Conservation (phyloP, 1,140 invertebrate genomes). For the Cyclina sinensis region DNA sequence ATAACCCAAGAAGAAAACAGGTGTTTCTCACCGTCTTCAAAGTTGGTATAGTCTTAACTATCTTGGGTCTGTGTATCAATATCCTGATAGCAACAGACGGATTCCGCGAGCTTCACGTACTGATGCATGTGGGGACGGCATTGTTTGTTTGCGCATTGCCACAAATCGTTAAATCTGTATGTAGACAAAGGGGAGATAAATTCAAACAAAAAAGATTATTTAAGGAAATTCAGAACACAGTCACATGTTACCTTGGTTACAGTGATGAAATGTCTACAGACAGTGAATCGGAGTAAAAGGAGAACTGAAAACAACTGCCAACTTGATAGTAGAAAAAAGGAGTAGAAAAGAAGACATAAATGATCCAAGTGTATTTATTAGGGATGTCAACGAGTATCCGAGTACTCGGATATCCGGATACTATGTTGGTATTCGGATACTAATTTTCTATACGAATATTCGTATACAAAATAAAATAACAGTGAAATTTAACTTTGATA, state of each 20-base stretch:
- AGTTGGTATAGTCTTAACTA: constrained; percentile 8
- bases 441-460: too few relatives aligned
- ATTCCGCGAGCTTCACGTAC: constrained; percentile 37
- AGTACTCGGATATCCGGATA: too few relatives aligned
- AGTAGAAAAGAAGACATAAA: too few relatives aligned
- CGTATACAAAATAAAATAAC: too few relatives aligned
- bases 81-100: constrained; percentile 27
- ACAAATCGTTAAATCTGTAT: constrained; percentile 33
- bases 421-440: too few relatives aligned
- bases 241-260: constrained; percentile 9
- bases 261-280: not conserved
- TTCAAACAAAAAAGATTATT: not conserved
- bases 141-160: constrained; percentile 53
- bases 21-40: constrained; percentile 29
- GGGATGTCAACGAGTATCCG: too few relatives aligned
- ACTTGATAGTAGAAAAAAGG: too few relatives aligned
- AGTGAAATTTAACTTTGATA: too few relatives aligned
- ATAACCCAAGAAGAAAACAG: constrained; percentile 27
- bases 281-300: too few relatives aligned
- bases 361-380: too few relatives aligned
- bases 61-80: constrained; percentile 40
- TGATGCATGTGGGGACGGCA: constrained; percentile 53
- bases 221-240: not conserved
- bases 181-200: not conserved
- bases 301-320: too few relatives aligned